phyloP scores from a whole-genome alignment of 2,888 invertebrate species.

The Hesperia comma region DNA sequence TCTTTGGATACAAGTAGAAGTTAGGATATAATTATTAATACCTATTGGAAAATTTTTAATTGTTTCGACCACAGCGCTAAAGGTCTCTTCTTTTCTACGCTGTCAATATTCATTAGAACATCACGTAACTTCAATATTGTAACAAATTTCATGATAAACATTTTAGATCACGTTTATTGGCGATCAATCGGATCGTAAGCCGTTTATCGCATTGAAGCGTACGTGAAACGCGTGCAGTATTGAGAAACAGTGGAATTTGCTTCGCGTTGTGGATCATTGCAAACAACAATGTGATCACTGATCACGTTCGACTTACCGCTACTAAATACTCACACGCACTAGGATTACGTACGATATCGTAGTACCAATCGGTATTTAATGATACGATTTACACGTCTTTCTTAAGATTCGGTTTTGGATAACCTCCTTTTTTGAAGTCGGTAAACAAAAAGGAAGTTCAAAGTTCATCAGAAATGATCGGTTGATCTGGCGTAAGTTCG shows the following conservation, averaged over 20 bases:
- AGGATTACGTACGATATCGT: conserved; percentile 23
- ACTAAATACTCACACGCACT: conserved; percentile 29
- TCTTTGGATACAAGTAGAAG: too few species aligned
- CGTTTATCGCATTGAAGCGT: conserved; percentile 21
- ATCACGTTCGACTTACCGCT: conserved; percentile 32
- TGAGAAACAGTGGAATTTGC: conserved; percentile 27
- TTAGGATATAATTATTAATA: too few species aligned
- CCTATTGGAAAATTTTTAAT: too few species aligned
- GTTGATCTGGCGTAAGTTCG: too few species aligned
- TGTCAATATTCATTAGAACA: not conserved
- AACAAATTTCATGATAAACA: conserved; percentile 18
- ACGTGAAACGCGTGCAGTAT: conserved; percentile 42
- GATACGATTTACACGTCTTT: conserved; percentile 8
- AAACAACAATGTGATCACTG: conserved; percentile 18
- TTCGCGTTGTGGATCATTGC: conserved; percentile 26
- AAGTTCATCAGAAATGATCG: too few species aligned
- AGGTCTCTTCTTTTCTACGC: too few species aligned
- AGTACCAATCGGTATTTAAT: not conserved
- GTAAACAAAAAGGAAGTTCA: too few species aligned
- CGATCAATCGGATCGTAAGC: conserved; percentile 31
- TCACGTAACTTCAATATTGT: conserved; percentile 4
- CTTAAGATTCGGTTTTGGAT: too few species aligned
- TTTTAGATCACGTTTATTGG: conserved; percentile 27
- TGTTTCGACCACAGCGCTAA: too few species aligned
- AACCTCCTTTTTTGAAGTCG: too few species aligned